Percentiles rank a stretch among this genome's conserved stretches.
Evolutionary conservation across 2,113 vertebrate genomes (phyloP).

Genomic region (Poeciliopsis retropinna): DNA sequence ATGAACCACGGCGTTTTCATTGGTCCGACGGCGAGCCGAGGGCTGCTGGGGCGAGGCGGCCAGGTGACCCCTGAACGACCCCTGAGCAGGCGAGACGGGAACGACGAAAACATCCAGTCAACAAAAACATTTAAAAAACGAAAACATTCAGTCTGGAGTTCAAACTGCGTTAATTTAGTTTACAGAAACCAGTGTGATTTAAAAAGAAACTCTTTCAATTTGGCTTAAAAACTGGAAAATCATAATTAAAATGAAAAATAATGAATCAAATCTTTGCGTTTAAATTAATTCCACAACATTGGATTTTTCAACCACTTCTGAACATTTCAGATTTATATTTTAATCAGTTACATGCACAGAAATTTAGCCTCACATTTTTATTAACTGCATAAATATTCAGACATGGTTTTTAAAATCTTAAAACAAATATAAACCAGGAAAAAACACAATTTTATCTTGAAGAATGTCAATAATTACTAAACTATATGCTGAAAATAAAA

Average conservation of each 20-base stretch:
- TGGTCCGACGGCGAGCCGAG: constrained; percentile 84
- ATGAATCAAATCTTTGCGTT: background rate
- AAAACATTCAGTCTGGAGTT: background rate
- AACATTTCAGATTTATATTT: background rate
- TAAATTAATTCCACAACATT: background rate
- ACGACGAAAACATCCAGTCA: background rate
- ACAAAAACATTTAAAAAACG: background rate
- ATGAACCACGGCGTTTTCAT: constrained; percentile 93
- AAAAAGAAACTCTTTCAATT: background rate
- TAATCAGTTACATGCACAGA: background rate
- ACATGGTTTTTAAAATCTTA: background rate
- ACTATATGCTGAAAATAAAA: no score
- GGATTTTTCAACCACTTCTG: background rate
- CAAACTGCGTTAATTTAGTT: no score
- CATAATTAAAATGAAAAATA: background rate
- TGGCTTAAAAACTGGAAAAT: background rate
- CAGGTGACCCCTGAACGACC: constrained; percentile 81
- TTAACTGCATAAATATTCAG: background rate
- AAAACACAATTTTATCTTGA: background rate
- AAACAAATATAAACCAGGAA: background rate
- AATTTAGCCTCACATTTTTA: background rate
- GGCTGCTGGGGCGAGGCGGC: constrained; percentile 88
- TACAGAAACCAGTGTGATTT: no score
- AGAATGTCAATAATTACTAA: background rate
- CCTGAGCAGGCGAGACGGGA: constrained; percentile 52